These are phyloP conservation scores for Gadopsis bispinosus DNA, from an alignment of 2,797 vertebrate species.

Conservation along the genomic window DNA sequence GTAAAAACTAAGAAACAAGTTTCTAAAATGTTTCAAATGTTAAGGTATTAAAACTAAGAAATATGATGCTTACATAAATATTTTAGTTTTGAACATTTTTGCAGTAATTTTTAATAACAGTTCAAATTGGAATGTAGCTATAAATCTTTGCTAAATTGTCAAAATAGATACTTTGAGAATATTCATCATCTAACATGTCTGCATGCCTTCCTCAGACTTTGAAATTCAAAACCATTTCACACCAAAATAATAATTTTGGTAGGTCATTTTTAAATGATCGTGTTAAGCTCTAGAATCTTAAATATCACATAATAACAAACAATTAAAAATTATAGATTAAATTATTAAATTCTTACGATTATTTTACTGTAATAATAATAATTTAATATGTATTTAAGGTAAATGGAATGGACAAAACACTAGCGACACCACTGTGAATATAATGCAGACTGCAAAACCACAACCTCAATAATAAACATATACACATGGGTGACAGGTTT, in stretches of 20 bases:
- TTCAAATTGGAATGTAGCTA: background rate
- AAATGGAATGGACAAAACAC: background rate
- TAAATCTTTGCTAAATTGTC: background rate
- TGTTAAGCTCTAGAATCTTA: background rate
- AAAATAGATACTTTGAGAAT: background rate
- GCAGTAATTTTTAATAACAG: no score
- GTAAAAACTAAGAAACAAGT: background rate
- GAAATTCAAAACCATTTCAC: background rate
- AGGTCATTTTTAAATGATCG: background rate
- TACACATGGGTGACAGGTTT: slow-evolving; percentile 6
- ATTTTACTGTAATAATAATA: background rate
- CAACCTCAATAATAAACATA: background rate
- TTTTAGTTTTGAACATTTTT: background rate
- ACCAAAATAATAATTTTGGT: background rate
- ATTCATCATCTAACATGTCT: background rate
- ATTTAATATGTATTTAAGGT: no score
- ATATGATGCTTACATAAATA: background rate
- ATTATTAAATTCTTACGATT: no score
- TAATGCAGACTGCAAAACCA: background rate
- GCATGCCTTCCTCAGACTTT: background rate
- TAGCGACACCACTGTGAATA: background rate
- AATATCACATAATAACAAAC: no score
- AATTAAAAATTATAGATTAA: no score
- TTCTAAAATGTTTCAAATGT: background rate
- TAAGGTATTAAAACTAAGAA: background rate